Percentiles rank a stretch among this genome's conserved stretches.
Evolutionary conservation across 1,140 invertebrate genomes (phyloP).

Genomic region (Cyrtorhinus lividipennis): DNA sequence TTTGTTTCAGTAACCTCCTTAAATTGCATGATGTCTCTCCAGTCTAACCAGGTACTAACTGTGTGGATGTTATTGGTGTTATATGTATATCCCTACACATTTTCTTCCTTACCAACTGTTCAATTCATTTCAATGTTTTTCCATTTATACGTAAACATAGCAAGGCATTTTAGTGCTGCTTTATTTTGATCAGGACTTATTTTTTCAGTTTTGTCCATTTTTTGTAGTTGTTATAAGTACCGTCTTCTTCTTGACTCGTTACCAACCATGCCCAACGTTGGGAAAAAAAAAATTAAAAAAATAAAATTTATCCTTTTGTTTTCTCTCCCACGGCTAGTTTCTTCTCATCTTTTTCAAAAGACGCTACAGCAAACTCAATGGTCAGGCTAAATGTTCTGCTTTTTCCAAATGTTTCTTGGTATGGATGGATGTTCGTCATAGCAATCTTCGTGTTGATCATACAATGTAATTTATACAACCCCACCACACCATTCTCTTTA

Average conservation of each 20-base stretch:
- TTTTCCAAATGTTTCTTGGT: not conserved
- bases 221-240: not conserved
- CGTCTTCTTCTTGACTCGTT: not conserved
- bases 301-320: too few relatives aligned
- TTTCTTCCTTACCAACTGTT: not conserved
- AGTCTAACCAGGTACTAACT: constrained; percentile 28
- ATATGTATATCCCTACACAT: not conserved
- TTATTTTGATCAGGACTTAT: not conserved
- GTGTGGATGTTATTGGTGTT: constrained; percentile 24
- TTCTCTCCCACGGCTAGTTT: too few relatives aligned
- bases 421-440: not conserved
- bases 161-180: constrained; percentile 16
- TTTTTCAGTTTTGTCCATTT: not conserved
- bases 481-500: not conserved
- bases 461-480: not conserved
- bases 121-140: not conserved
- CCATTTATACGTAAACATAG: constrained; percentile 2
- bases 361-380: not conserved
- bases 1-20: constrained; percentile 29
- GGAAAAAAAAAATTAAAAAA: not conserved
- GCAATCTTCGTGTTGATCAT: not conserved
- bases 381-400: not conserved
- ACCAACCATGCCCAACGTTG: too few relatives aligned
- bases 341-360: too few relatives aligned
- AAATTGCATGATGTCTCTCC: constrained; percentile 29